Base-by-base conservation (phyloP, 2,888 invertebrate genomes). In the Oscheius sp. region DNA sequence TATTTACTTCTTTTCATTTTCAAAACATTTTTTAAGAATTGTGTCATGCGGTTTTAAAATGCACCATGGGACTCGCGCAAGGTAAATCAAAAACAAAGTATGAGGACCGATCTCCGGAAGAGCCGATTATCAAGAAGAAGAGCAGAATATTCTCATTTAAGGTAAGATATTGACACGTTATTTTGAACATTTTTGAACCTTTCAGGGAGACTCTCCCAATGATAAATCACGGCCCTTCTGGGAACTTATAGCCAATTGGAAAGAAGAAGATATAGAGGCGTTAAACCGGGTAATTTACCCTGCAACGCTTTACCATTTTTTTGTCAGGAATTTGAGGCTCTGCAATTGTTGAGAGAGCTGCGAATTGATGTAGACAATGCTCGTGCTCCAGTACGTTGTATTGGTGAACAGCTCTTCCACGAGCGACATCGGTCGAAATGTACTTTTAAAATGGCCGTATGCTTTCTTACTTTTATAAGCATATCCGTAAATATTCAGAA, bases 211-310 rank as follows among this genome's bases (percentile, higher is more conserved):
- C 0, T 53, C 76, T 5, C 12, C 63, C 9, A 58, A 71, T 23
- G 64, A 69, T 23, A 75, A 77, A 41, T 61, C 61, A 13, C 69
- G 70, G 35, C 63, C 75, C 1, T 79, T 79, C 59, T 49, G 64
- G 23, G 78, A 79, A 25, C 69, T 84, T 25, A 79, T 84, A 7
- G 69, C 71, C 49, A 69, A 43, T 29, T 84, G 84, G 84, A 80
- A 81, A 43, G 7, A 55, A 9, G 46, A 56, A 35, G 76, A 79
- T 45, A 56, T 77, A 0, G 75, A 79, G 45, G 52, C 73, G 2
- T 68, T 77, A 5, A 53, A 55, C 23, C 23, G 59, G 73, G 73
- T 73, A 29, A 52, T 16, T 18, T 18, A 16, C 53, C 23, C 25
- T 3, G 23, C 35, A 9, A 6, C 35, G 3, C n/a, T 52, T 52